Percentiles rank a stretch among this genome's conserved stretches.
These are phyloP conservation scores for Aphelinus certus DNA, from an alignment of 1,140 invertebrate genomes.

Conservation along the genomic window DNA sequence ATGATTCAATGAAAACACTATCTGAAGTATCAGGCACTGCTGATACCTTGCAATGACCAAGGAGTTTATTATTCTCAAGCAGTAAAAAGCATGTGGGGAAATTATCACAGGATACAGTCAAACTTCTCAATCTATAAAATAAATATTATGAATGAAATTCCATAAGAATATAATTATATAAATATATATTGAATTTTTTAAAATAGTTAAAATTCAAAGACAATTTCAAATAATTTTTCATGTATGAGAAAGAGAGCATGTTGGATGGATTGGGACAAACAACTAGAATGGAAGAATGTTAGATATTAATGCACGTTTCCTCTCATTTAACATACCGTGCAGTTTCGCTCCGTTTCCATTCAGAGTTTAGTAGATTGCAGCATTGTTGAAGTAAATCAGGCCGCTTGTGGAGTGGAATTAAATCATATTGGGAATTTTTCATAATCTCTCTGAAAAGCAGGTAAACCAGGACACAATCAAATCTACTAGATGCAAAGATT, in stretches of 20 bases:
- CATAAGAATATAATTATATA: no score
- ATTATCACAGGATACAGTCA: slow-evolving; percentile 74
- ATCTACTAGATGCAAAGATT: slow-evolving; percentile 28
- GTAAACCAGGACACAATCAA: slow-evolving; percentile 36
- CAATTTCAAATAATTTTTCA: no score
- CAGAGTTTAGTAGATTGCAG: slow-evolving; percentile 78
- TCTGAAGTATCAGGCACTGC: slow-evolving; percentile 71
- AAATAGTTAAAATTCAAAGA: no score
- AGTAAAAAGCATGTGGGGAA: slow-evolving; percentile 79
- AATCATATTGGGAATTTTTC: slow-evolving; percentile 56
- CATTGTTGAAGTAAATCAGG: slow-evolving; percentile 75
- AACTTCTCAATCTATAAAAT: slow-evolving; percentile 69
- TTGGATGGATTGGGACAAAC: no score
- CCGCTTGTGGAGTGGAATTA: slow-evolving; percentile 75
- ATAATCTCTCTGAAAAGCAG: slow-evolving; percentile 52
- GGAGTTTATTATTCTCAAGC: slow-evolving; percentile 69
- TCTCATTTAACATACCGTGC: slow-evolving; percentile 66
- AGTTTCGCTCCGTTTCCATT: slow-evolving; percentile 82
- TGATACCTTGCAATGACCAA: slow-evolving; percentile 81
- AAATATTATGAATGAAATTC: slow-evolving; percentile 3
- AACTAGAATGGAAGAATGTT: slow-evolving; percentile 25
- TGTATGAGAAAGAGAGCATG: not conserved
- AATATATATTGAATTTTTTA: no score
- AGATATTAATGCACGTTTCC: slow-evolving; percentile 12
- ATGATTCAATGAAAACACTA: slow-evolving; percentile 75